Base-by-base conservation (phyloP, 2,113 vertebrate genomes). In the Mugil cephalus region DNA sequence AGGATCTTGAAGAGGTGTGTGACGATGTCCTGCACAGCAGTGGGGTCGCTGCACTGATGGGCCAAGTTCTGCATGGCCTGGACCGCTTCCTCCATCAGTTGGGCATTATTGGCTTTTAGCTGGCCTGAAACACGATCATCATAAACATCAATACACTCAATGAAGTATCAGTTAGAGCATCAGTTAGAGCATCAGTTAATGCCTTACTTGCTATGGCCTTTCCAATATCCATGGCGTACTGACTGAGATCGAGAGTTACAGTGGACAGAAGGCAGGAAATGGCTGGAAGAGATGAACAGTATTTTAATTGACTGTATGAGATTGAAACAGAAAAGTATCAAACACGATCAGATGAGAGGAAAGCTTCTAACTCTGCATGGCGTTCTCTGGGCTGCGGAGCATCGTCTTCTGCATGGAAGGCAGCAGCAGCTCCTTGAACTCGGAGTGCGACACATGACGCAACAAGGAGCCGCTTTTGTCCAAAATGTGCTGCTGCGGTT, bases 181-280 rank as follows among this genome's bases (percentile, higher is more conserved):
- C n/a, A n/a, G n/a, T n/a, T n/a, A 36, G 39, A 60, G 60, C 5
- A 19, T 39, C 8, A 8, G 19, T 11, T 2, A 6, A 56, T 4
- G 12, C 2, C 72, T 95, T 94, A 99, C 98, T 94, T 64, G 97
- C 95, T 30, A 99, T 91, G 60, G 97, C 95, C 92, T 98, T 99
- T 66, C 95, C 93, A 0, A 99, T 95, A 81, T 99, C 98, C 88
- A 96, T 84, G 55, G 97, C 95, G 36, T 99, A 99, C 71, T 97
- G 97, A 89, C 98, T 99, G 66, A 99, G 96, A 83, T 99, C 98
- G 4, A 99, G 95, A 43, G 95, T 98, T 74, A 99, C 95, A 43
- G 95, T 94, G 0, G 95, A 93, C 0, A 99, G 85, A 80, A 99
- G 91, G 74, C 89, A 95, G 82, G 95, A 97, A 82, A 99, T 90